Evolutionary conservation across 1,140 invertebrate species (phyloP).

Genomic region (Pseudomyrmex sp.): DNA sequence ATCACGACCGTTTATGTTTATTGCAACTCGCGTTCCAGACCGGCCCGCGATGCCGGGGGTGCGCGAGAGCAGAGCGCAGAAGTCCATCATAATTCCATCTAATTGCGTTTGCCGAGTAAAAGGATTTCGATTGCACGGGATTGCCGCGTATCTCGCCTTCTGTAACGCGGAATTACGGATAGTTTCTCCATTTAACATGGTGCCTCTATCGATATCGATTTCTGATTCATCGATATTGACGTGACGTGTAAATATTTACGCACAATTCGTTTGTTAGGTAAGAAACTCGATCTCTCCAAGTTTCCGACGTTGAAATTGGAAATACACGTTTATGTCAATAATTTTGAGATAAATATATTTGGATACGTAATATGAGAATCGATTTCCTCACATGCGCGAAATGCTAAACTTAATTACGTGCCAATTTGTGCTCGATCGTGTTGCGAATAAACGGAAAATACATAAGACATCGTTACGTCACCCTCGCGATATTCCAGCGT

Average conservation of each 20-base stretch:
- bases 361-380: not conserved
- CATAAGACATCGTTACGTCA: slow-evolving; percentile 28
- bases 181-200: not conserved
- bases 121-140: not conserved
- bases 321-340: not conserved
- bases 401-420: slow-evolving; percentile 43
- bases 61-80: not conserved
- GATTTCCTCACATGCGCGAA: not conserved
- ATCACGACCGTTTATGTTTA: slow-evolving; percentile 16
- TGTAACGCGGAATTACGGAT: not conserved
- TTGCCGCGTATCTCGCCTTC: not conserved
- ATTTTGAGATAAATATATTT: not conserved
- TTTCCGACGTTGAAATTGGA: not conserved
- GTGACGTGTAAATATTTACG: not conserved
- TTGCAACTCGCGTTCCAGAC: slow-evolving; percentile 15
- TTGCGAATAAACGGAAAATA: slow-evolving; percentile 35
- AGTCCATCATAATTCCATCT: not conserved
- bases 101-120: not conserved
- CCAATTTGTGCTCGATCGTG: slow-evolving; percentile 13
- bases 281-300: not conserved
- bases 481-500: not conserved
- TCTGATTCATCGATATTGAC: not conserved
- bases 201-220: not conserved
- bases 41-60: not conserved
- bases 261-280: not conserved